phyloP scores from a whole-genome alignment of 2,888 invertebrate genomes.

The Ichneumoninae sp. region DNA sequence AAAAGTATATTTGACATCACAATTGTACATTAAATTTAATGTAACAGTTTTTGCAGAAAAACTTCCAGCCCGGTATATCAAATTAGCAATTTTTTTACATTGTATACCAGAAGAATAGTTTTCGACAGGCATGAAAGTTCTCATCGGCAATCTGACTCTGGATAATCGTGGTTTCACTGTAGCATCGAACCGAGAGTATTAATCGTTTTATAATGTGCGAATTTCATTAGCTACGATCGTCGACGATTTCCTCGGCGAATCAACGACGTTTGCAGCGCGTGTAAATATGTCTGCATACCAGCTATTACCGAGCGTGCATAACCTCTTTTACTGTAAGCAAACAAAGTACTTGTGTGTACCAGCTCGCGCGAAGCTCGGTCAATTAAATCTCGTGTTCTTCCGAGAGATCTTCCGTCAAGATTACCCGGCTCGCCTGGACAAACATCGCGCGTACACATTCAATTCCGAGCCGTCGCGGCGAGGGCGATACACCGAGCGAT shows the following conservation, averaged over 20 bases:
- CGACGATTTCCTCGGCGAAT: constrained; percentile 25
- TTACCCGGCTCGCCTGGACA: constrained; percentile 13
- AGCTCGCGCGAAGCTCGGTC: constrained; percentile 5
- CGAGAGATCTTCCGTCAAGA: constrained; percentile 37
- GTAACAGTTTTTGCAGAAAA: too few species aligned
- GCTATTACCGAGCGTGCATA: not conserved
- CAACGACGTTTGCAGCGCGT: constrained; percentile 11
- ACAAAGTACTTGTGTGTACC: constrained; percentile 12
- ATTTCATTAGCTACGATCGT: constrained; percentile 5
- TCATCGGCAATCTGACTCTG: not conserved
- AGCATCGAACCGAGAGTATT: not conserved
- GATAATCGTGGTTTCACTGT: not conserved
- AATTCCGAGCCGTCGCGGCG: constrained; percentile 1
- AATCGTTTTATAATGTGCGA: not conserved
- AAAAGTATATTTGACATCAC: too few species aligned
- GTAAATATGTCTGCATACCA: not conserved
- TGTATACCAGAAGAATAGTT: too few species aligned
- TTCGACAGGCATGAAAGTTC: too few species aligned
- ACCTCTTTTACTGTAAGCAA: not conserved
- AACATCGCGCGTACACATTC: constrained; percentile 17
- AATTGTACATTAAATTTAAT: too few species aligned
- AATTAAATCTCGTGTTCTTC: constrained; percentile 54
- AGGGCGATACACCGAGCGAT: constrained; percentile 7
- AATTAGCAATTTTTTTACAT: too few species aligned
- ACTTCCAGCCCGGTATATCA: too few species aligned